Evolutionary conservation across 2,797 vertebrate genomes (phyloP).

Genomic region (Fistularia commersonii): DNA sequence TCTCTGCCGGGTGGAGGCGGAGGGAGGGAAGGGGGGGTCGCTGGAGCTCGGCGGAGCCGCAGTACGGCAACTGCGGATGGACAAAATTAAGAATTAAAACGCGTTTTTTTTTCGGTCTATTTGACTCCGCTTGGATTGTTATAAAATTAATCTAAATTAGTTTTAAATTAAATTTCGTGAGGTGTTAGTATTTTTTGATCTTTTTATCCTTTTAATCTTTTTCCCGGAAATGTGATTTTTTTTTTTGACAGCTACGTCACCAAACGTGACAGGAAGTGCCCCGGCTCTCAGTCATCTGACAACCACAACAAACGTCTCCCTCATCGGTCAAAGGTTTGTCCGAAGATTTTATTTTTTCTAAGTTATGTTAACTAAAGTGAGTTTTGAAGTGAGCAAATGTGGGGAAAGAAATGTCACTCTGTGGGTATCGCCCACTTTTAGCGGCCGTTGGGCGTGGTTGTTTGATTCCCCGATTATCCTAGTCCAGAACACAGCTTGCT

Average conservation of each 20-base stretch:
- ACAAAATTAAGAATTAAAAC: slow-evolving; percentile 44
- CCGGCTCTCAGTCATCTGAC: slow-evolving; percentile 49
- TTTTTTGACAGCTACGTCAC: slow-evolving; percentile 32
- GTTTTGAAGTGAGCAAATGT: too few relatives aligned
- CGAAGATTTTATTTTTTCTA: neutral
- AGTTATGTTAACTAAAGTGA: too few relatives aligned
- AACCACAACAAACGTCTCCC: slow-evolving; percentile 2
- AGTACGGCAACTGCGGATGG: slow-evolving; percentile 63
- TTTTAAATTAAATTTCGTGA: neutral
- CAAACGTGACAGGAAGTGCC: slow-evolving; percentile 41
- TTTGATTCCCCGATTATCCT: neutral
- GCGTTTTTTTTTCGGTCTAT: too few relatives aligned
- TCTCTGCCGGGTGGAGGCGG: slow-evolving; percentile 10
- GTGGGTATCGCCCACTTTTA: neutral
- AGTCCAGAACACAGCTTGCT: slow-evolving; percentile 1
- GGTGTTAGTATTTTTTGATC: neutral
- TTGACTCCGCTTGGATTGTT: too few relatives aligned
- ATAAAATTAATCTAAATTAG: neutral
- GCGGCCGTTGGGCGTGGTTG: neutral
- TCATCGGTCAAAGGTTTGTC: slow-evolving; percentile 45
- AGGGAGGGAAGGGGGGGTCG: slow-evolving; percentile 2
- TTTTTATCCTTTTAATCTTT: slow-evolving; percentile 19
- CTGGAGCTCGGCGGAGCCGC: slow-evolving; percentile 36
- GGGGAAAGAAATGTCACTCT: neutral
- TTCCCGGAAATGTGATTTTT: slow-evolving; percentile 3